A percentile compares a stretch with the other conserved stretches of the same genome.
Evolutionary conservation across 30 jellyfish, hydroid and myxozoan species (phyloP).

Genomic region (Nemopilema nomurai): DNA sequence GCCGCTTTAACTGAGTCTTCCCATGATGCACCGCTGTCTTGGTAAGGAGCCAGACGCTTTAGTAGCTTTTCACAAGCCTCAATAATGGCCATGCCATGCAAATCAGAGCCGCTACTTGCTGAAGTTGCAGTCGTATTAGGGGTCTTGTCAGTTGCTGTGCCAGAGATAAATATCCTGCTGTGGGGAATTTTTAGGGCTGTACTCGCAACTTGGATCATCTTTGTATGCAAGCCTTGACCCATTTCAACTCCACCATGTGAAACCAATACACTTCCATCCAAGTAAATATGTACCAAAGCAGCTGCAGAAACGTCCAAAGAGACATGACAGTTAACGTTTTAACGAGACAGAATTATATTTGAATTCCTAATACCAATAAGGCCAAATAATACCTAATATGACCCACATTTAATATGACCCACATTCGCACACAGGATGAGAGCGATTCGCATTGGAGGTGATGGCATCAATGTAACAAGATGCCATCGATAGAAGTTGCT

Average conservation of each 20-base stretch:
- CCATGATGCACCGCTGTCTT: conserved; percentile 18
- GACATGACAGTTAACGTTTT: too few species aligned
- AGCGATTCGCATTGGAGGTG: too few species aligned
- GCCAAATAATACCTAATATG: too few species aligned
- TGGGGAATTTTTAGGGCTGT: conserved; percentile 8
- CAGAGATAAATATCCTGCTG: conserved; percentile 7
- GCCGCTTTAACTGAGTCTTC: conserved; percentile 31
- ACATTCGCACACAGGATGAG: too few species aligned
- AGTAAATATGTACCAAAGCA: conserved; percentile 38
- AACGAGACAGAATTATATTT: too few species aligned
- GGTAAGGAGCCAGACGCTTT: conserved; percentile 32
- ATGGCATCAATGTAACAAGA: too few species aligned
- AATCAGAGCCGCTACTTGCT: conserved; percentile 26
- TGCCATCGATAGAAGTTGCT: too few species aligned
- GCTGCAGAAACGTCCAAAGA: not conserved
- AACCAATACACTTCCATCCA: conserved; percentile 29
- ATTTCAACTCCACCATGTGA: conserved; percentile 39
- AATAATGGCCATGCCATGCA: conserved; percentile 32
- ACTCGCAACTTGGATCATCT: conserved; percentile 40
- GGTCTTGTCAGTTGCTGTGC: conserved; percentile 17
- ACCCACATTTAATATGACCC: too few species aligned
- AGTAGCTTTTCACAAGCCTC: conserved; percentile 33
- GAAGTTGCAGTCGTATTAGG: conserved; percentile 29
- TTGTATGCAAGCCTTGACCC: conserved; percentile 57
- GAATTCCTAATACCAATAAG: too few species aligned